Base-by-base conservation (phyloP, 2,888 invertebrate genomes). In the Drosophila meridiana region DNA sequence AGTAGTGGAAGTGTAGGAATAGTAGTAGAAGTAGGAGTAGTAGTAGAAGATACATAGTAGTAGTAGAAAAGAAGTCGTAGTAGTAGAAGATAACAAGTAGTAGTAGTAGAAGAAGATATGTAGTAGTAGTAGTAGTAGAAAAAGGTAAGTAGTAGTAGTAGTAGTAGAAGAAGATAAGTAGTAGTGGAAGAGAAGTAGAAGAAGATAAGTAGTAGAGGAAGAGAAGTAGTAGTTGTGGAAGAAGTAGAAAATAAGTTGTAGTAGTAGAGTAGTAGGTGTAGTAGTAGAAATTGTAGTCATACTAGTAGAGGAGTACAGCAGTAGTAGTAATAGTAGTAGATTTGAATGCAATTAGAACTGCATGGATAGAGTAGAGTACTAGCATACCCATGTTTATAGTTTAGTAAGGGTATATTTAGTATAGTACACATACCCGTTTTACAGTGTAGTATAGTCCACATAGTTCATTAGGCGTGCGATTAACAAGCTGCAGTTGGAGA, bases 401-500 rank as follows among this genome's bases (percentile, higher is more conserved):
- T 20, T 20, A 40, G 40, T 3, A 20, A 5, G n/a, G 8, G 11
- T 11, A 5, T 26, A 20, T 20, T 20, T 20, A 2, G 11, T 26
- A 42, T 14, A 43, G 20, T 43, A 43, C 6, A 6, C 1, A 11
- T 40, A 20, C 20, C 1, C 20, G 20, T 20, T 20, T 20, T 20
- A 43, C n/a, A 7, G 20, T 40, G 2, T 6, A n/a, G 40, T 40
- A 7, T 7, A n/a, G 40, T 1, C 7, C 7, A n/a, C 40, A 13
- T n/a, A n/a, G 69, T 75, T 73, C 62, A 73, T 75, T 69, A 66
- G 53, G 57, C 34, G 11, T 52, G 57, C 60, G 66, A 52, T 69
- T 56, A 63, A 69, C 63, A 60, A 67, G 40, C 42, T 74, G 58
- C 55, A 45, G 63, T 40, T 57, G 38, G 2, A 53, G 67, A 67